Base-by-base conservation (phyloP, 2,797 vertebrate species). In the Periophthalmus magnuspinnatus region DNA sequence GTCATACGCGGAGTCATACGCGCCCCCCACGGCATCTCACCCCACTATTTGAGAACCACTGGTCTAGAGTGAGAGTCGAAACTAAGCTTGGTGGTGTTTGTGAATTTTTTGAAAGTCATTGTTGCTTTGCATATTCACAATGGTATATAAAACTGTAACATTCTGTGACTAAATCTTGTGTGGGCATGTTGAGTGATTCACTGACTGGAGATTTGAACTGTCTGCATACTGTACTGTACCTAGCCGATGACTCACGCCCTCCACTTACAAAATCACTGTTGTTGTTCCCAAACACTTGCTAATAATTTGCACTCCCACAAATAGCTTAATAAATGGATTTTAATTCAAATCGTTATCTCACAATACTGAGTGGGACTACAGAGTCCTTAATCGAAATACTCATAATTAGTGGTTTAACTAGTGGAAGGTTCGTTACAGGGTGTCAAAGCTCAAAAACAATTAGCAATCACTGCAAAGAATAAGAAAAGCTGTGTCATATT, bases 151-250 rank as follows among this genome's bases (percentile, higher is more conserved):
- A 52, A 45, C 13, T 45, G 45, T 45, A 16, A 41, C 38, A 1
- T 5, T 16, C 41, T 45, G 14, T 45, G 14, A 45, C 14, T 45
- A 45, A 4, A 4, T 14, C 11, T 21, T 22, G 52, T 16, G 63
- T 74, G 14, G 69, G 72, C 68, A 72, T 73, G 22, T 76, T 67
- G 66, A 55, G 80, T 80, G 69, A 89, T 76, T 86, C 80, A 82
- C 59, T 52, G 48, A 17, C 70, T 59, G 6, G 5, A 52, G 36
- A 79, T 75, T 41, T 34, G 22, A 24, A 47, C 33, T 67, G 50
- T 63, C 69, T 81, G 57, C 28, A 28, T 28, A 14, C 3, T 56
- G 6, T 17, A 60, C 58, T 36, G 68, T 64, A 75, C 69, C 70
- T 16, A 59, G 32, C 38, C 22, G 54, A 4, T 79, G 81, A 81